phyloP scores from a whole-genome alignment of 2,113 vertebrate genomes.

The Pyrgilauda ruficollis region DNA sequence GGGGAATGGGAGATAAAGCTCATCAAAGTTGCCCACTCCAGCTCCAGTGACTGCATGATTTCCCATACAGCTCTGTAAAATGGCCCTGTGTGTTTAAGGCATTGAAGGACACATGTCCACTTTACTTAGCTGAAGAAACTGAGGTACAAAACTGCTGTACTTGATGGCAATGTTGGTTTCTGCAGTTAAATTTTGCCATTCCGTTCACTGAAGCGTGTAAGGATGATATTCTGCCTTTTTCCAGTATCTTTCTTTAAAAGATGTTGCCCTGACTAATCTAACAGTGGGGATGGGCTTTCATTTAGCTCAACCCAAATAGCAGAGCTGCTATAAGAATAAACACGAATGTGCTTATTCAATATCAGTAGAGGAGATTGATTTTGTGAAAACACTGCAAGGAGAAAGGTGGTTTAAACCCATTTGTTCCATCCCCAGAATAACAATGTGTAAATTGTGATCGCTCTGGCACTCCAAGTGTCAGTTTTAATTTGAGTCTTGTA shows the following conservation, averaged over 20 bases:
- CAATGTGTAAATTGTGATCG: not conserved
- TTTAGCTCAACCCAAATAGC: not conserved
- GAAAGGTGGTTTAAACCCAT: not conserved
- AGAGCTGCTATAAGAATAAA: not conserved
- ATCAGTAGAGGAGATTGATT: not conserved
- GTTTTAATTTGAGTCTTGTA: constrained; percentile 51
- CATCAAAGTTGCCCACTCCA: not conserved
- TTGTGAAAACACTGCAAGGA: not conserved
- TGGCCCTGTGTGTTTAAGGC: not conserved
- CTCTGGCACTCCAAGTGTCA: not conserved
- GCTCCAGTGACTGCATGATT: rapidly evolving
- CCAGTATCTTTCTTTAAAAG: not conserved
- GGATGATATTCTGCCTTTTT: not conserved
- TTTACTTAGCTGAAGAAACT: not conserved
- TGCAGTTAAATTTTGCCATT: not conserved
- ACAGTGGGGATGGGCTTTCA: not conserved
- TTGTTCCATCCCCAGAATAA: not conserved
- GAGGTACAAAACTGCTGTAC: not conserved
- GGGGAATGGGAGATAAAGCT: not conserved
- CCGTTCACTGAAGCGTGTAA: rapidly evolving
- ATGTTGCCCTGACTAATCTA: not conserved
- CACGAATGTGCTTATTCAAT: not conserved
- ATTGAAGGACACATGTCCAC: rapidly evolving
- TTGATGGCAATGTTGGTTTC: not conserved
- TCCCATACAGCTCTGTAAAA: not conserved